These are phyloP conservation scores for Drosophila pseudoobscura DNA, from an alignment of 1,140 invertebrate species.

Conservation along the genomic window DNA sequence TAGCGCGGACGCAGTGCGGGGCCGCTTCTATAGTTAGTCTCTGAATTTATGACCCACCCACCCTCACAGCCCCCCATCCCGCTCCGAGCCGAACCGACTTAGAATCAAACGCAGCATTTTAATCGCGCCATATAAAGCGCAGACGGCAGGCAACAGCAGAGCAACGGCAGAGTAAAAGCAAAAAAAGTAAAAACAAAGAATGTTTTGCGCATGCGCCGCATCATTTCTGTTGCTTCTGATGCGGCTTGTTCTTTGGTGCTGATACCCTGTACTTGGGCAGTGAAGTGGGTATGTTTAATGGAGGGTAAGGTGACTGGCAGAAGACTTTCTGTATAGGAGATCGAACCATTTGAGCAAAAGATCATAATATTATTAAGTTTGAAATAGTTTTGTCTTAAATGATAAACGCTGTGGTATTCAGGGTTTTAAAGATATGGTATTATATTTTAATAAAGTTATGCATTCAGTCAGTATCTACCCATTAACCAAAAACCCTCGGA, in stretches of 20 bases:
- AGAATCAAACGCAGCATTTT: constrained; percentile 65
- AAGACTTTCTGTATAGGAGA: no score
- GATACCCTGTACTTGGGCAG: constrained; percentile 10
- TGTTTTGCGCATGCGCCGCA: constrained; percentile 57
- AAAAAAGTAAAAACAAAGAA: constrained; percentile 7
- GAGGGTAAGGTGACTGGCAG: background rate
- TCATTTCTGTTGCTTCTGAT: constrained; percentile 27
- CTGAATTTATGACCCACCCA: constrained; percentile 64
- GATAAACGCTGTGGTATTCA: no score
- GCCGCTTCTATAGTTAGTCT: constrained; percentile 74
- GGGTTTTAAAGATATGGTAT: no score
- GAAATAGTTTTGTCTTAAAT: no score
- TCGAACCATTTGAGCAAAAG: no score
- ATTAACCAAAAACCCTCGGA: no score
- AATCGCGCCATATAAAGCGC: constrained; percentile 55
- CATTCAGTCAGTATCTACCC: no score
- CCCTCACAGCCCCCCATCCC: constrained; percentile 31
- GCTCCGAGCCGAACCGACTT: constrained; percentile 30
- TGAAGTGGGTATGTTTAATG: background rate
- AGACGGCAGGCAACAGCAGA: constrained; percentile 3
- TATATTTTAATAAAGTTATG: no score
- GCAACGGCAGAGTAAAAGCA: constrained; percentile 14
- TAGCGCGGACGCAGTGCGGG: constrained; percentile 31
- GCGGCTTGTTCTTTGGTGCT: background rate
- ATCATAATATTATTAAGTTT: no score